These are phyloP conservation scores for Oligia strigilis DNA, from an alignment of 2,888 invertebrate species.

Conservation along the genomic window DNA sequence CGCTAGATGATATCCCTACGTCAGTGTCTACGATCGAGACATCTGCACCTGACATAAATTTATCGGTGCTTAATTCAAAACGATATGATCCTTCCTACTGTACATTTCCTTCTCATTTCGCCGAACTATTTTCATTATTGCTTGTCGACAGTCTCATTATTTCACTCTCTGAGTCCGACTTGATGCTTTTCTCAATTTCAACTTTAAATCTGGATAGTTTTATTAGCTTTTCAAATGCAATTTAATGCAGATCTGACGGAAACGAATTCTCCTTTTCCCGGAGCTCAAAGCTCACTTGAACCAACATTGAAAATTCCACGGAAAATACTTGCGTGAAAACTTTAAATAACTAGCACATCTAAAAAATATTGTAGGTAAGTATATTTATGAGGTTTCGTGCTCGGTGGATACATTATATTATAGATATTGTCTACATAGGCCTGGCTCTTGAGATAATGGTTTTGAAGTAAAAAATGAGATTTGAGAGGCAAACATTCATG, in stretches of 20 bases:
- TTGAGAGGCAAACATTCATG: background rate
- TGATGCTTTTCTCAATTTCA: constrained; percentile 55
- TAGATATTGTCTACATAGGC: constrained; percentile 24
- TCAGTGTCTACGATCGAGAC: constrained; percentile 57
- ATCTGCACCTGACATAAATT: constrained; percentile 71
- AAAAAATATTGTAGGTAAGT: background rate
- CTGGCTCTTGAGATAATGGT: constrained; percentile 17
- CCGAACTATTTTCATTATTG: constrained; percentile 41
- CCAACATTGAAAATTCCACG: constrained; percentile 68
- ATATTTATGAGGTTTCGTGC: constrained; percentile 1
- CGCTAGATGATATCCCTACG: constrained; percentile 58
- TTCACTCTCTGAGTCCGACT: constrained; percentile 27
- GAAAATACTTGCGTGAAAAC: constrained; percentile 32
- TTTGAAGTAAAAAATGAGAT: constrained; percentile 46
- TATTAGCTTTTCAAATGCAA: constrained; percentile 70
- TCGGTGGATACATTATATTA: background rate
- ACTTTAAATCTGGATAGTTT: constrained; percentile 56
- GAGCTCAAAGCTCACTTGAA: constrained; percentile 67
- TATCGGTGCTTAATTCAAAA: constrained; percentile 63
- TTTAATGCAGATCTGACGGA: constrained; percentile 67
- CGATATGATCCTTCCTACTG: constrained; percentile 4
- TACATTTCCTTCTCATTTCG: background rate
- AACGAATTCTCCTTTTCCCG: constrained; percentile 52
- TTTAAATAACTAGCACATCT: constrained; percentile 3
- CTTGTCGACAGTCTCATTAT: constrained; percentile 35